Evolutionary conservation across 2,888 invertebrate species (phyloP).

Genomic region (Labia minor): DNA sequence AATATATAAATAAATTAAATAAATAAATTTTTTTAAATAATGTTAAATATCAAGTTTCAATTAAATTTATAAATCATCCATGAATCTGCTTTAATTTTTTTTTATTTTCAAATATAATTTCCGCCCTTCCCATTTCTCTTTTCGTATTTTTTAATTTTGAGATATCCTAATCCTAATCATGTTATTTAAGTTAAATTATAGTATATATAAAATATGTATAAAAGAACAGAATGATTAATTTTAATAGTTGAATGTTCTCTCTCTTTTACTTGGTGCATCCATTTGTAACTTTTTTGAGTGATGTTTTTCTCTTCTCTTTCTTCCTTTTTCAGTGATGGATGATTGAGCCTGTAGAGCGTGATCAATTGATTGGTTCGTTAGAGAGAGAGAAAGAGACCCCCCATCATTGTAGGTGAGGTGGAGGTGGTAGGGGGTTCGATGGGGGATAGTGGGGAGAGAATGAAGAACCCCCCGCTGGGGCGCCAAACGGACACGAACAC

Average conservation of each 20-base stretch:
- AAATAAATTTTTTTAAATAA: background rate
- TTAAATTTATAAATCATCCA: background rate
- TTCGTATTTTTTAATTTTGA: too few species aligned
- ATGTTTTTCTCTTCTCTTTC: background rate
- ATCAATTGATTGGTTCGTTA: constrained; percentile 13
- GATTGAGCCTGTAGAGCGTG: background rate
- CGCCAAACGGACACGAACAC: background rate
- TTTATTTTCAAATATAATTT: background rate
- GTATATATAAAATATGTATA: too few species aligned
- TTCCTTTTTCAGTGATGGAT: background rate
- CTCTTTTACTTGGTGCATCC: background rate
- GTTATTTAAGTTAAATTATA: too few species aligned
- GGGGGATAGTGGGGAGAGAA: background rate
- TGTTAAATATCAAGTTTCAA: background rate
- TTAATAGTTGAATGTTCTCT: background rate
- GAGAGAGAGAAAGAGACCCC: background rate
- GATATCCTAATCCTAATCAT: too few species aligned
- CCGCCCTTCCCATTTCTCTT: background rate
- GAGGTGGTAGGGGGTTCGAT: background rate
- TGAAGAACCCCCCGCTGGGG: background rate
- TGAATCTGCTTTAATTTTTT: background rate
- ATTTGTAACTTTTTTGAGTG: background rate
- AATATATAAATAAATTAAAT: background rate
- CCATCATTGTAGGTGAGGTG: background rate
- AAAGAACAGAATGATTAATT: background rate